Conservation (phyloP, 2,888 invertebrate species). For the Celastrina argiolus region DNA sequence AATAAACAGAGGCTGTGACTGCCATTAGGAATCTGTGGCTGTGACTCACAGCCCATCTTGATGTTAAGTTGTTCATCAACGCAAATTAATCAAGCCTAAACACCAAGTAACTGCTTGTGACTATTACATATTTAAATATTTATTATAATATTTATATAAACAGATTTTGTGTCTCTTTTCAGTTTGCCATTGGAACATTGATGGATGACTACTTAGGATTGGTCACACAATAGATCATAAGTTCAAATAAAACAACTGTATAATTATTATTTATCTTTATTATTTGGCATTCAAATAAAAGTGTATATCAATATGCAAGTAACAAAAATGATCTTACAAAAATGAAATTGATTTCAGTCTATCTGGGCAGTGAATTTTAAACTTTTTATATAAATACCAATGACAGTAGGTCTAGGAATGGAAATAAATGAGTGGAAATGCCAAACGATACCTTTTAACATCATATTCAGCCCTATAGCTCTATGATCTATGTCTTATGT, state of each 20-base stretch:
- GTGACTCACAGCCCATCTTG: too few relatives aligned
- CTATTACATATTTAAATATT: too few relatives aligned
- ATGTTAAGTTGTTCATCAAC: too few relatives aligned
- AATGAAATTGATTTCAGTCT: slow-evolving; percentile 77
- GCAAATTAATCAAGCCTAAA: too few relatives aligned
- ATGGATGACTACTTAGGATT: slow-evolving; percentile 99
- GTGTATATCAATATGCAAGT: slow-evolving; percentile 67
- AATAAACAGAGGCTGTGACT: too few relatives aligned
- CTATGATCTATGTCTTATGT: slow-evolving; percentile 19
- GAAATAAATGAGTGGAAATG: slow-evolving; percentile 39
- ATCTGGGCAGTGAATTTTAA: slow-evolving; percentile 60
- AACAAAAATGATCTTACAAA: slow-evolving; percentile 69
- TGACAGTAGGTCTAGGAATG: slow-evolving; percentile 19
- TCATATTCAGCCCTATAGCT: slow-evolving; percentile 22
- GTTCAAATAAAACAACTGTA: slow-evolving; percentile 39
- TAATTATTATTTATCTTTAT: slow-evolving; percentile 52
- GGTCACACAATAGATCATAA: slow-evolving; percentile 66
- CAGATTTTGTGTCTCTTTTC: slow-evolving; percentile 51
- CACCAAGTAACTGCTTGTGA: too few relatives aligned
- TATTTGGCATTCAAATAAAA: slow-evolving; percentile 77
- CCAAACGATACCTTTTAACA: slow-evolving; percentile 42
- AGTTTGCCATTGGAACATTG: slow-evolving; percentile 99
- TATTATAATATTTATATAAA: background rate
- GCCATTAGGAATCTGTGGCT: too few relatives aligned
- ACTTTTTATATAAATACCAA: slow-evolving; percentile 28